Conservation (phyloP, 2,888 invertebrate species). For the Conomelus anceps region DNA sequence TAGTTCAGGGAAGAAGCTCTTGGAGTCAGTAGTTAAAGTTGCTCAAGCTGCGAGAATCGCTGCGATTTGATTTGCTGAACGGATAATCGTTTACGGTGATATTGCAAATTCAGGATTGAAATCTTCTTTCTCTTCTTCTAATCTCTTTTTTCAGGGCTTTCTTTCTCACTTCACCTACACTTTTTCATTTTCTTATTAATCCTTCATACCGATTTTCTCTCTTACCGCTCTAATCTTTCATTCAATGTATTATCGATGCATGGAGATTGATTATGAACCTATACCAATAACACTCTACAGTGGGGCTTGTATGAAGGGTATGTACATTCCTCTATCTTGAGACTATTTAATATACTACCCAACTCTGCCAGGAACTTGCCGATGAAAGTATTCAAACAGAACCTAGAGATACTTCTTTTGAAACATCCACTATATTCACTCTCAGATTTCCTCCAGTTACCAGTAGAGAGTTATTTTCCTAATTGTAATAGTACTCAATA, state of each 20-base stretch:
- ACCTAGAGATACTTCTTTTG: too few relatives aligned
- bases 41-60: not conserved
- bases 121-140: not conserved
- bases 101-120: not conserved
- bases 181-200: not conserved
- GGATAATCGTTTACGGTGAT: not conserved
- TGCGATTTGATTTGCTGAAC: not conserved
- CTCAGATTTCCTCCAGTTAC: too few relatives aligned
- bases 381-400: too few relatives aligned
- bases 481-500: too few relatives aligned
- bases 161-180: not conserved
- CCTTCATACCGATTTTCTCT: not conserved
- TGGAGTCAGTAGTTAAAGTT: not conserved
- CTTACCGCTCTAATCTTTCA: not conserved
- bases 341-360: too few relatives aligned
- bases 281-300: too few relatives aligned
- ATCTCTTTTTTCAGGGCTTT: not conserved
- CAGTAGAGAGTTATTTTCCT: too few relatives aligned
- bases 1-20: not conserved
- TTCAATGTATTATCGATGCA: not conserved
- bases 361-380: too few relatives aligned
- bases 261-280: too few relatives aligned
- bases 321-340: too few relatives aligned
- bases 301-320: too few relatives aligned
- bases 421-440: too few relatives aligned